Percentiles rank a stretch among this genome's conserved stretches.
Evolutionary conservation across 2,113 vertebrate species (phyloP).

Genomic region (Brevimyrus niger): DNA sequence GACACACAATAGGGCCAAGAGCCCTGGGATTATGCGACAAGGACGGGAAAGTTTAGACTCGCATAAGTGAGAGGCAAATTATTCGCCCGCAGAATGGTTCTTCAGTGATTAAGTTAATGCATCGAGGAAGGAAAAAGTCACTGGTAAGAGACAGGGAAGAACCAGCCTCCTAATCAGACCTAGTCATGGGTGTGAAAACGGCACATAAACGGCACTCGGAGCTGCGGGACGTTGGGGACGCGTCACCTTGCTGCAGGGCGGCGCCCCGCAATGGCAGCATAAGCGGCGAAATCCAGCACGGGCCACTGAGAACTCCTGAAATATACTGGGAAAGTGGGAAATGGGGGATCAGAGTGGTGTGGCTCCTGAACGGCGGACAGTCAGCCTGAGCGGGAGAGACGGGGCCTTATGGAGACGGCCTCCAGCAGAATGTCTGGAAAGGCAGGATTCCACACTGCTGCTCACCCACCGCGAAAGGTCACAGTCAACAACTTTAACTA

Average conservation of each 20-base stretch:
- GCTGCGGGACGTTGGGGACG: background rate
- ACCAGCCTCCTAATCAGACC: background rate
- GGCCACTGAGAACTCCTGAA: background rate
- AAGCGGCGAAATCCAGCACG: background rate
- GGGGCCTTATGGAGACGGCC: no score
- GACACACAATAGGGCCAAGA: background rate
- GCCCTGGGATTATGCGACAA: background rate
- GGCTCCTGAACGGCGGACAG: background rate
- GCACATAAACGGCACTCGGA: background rate
- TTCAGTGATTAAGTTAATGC: background rate
- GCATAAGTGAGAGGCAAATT: background rate
- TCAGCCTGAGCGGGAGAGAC: background rate
- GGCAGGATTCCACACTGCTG: background rate
- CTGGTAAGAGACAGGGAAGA: background rate
- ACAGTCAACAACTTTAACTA: background rate
- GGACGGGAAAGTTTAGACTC: background rate
- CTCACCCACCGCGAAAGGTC: background rate
- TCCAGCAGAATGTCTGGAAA: no score
- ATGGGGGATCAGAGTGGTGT: background rate
- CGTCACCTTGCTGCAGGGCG: background rate
- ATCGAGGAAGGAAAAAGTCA: background rate
- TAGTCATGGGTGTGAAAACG: background rate
- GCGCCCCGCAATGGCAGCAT: background rate
- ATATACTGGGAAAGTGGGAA: background rate
- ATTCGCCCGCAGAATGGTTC: background rate